Percentiles rank a stretch among this genome's conserved stretches.
Conservation (phyloP, 2,888 invertebrate genomes). For the Tetanocera ferruginea region DNA sequence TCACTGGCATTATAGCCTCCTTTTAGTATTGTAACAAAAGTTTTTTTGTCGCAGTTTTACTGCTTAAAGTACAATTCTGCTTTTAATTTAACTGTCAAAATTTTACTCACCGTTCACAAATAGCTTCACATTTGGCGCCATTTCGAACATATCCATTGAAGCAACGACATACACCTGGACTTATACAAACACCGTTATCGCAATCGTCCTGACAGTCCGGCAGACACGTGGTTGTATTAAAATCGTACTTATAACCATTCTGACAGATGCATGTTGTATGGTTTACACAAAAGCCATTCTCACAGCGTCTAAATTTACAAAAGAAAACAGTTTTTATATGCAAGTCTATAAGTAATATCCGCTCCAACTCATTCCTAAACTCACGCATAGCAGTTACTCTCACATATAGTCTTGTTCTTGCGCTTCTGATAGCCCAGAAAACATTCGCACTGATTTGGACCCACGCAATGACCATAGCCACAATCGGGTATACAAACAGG, state of each 20-base stretch:
- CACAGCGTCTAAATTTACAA: constrained; percentile 58
- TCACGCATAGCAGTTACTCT: constrained; percentile 61
- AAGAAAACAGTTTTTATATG: background rate
- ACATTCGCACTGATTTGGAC: constrained; percentile 71
- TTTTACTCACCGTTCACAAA: constrained; percentile 55
- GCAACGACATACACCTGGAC: constrained; percentile 68
- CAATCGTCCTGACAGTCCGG: constrained; percentile 64
- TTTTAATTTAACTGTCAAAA: no score
- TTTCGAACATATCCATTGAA: constrained; percentile 64
- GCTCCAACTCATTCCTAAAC: constrained; percentile 40
- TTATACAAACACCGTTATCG: constrained; percentile 67
- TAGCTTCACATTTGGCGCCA: constrained; percentile 57
- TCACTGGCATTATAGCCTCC: no score
- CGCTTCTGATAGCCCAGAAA: constrained; percentile 63
- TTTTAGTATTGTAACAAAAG: no score
- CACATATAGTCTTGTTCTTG: constrained; percentile 59
- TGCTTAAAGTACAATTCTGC: no score
- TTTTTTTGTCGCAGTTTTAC: no score
- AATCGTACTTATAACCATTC: constrained; percentile 65
- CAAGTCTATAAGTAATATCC: background rate
- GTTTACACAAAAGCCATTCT: constrained; percentile 70
- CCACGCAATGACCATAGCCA: constrained; percentile 70
- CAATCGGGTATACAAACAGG: constrained; percentile 65
- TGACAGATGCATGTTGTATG: constrained; percentile 71
- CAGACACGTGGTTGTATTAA: constrained; percentile 60